These are phyloP conservation scores for Luperina nickerlii DNA, from an alignment of 2,888 invertebrate genomes.

Conservation along the genomic window DNA sequence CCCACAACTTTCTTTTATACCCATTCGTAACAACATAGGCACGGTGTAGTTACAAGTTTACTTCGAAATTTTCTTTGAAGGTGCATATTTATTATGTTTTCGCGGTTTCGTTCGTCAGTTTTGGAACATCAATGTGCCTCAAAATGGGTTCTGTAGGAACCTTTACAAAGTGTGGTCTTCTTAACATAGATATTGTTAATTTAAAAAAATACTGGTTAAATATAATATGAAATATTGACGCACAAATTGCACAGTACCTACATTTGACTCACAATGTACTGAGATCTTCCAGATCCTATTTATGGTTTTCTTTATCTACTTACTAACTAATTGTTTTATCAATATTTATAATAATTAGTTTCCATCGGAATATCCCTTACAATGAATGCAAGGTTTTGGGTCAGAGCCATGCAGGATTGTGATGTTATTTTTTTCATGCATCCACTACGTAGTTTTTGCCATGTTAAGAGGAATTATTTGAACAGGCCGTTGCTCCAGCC, in stretches of 20 bases:
- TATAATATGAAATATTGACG: background rate
- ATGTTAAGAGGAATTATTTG: constrained; percentile 52
- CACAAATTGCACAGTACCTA: background rate
- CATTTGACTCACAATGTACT: background rate
- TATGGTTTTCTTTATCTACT: background rate
- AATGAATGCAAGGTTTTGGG: constrained; percentile 32
- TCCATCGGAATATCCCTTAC: background rate
- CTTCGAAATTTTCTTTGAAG: constrained; percentile 47
- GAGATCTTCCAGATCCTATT: background rate
- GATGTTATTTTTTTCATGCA: constrained; percentile 34
- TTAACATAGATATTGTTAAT: constrained; percentile 4
- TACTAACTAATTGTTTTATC: background rate
- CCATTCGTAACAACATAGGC: constrained; percentile 59
- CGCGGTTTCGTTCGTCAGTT: constrained; percentile 32
- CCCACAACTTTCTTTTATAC: constrained; percentile 66
- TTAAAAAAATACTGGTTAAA: background rate
- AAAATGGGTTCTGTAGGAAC: constrained; percentile 8
- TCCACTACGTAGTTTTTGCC: constrained; percentile 29
- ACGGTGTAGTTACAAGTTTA: constrained; percentile 60
- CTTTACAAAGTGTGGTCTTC: background rate
- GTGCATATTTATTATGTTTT: constrained; percentile 45
- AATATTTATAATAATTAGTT: background rate
- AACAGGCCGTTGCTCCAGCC: constrained; percentile 28
- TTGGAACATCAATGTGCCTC: constrained; percentile 17
- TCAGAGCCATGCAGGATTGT: constrained; percentile 15